A percentile compares a stretch with the other conserved stretches of the same genome.
These are phyloP conservation scores for Drosophila histrio DNA, from an alignment of 2,888 invertebrate genomes.

Conservation along the genomic window DNA sequence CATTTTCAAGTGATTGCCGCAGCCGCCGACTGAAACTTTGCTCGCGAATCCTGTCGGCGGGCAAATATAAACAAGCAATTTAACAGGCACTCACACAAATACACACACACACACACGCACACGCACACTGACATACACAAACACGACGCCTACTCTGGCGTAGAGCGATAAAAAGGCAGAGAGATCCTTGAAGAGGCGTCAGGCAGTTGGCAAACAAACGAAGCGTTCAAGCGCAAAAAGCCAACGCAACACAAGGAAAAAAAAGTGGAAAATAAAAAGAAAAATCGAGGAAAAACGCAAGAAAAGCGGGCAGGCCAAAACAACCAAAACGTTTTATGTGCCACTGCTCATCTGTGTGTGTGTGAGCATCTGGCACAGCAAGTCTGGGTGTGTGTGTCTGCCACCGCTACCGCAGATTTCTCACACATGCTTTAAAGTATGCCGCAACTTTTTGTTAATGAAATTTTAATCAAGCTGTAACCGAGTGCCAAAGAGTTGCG, in stretches of 20 bases:
- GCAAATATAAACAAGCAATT: slow-evolving; percentile 76
- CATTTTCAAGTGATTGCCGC: slow-evolving; percentile 72
- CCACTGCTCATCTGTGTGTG: slow-evolving; percentile 25
- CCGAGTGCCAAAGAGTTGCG: slow-evolving; percentile 27
- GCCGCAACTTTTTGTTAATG: slow-evolving; percentile 76
- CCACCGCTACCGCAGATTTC: slow-evolving; percentile 64
- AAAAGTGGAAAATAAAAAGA: slow-evolving; percentile 12
- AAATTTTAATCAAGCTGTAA: slow-evolving; percentile 75
- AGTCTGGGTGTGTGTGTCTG: slow-evolving; percentile 15
- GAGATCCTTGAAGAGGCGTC: slow-evolving; percentile 52
- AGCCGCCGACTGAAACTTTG: slow-evolving; percentile 35
- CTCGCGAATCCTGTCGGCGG: slow-evolving; percentile 43
- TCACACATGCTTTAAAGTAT: slow-evolving; percentile 70
- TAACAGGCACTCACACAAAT: slow-evolving; percentile 54
- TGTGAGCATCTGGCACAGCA: slow-evolving; percentile 6
- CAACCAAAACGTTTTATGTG: slow-evolving; percentile 68
- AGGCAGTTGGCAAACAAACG: slow-evolving; percentile 77
- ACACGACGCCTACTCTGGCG: no score
- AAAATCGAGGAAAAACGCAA: slow-evolving; percentile 35
- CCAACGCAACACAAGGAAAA: slow-evolving; percentile 39
- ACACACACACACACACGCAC: neutral
- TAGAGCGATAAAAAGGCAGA: no score
- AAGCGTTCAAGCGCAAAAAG: slow-evolving; percentile 78
- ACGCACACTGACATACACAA: slow-evolving; percentile 5
- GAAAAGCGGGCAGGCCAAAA: slow-evolving; percentile 47